Percentiles rank a stretch among this genome's conserved stretches.
These are phyloP conservation scores for Cheirogaleus major DNA, from an alignment of 2,797 vertebrate species.

Conservation along the genomic window DNA sequence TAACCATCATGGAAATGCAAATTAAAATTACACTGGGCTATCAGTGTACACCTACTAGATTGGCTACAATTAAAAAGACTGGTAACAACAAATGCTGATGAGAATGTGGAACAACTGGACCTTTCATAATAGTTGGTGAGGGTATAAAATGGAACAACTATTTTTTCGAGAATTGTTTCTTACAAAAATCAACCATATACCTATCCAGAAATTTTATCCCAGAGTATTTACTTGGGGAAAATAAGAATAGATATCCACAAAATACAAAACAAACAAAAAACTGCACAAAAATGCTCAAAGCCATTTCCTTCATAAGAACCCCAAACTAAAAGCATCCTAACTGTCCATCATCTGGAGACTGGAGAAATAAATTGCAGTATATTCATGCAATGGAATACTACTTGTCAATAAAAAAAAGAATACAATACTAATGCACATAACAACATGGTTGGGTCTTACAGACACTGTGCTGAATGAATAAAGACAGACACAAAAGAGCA, in stretches of 20 bases:
- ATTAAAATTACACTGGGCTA: no score
- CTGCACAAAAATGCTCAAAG: not conserved
- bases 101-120: not conserved
- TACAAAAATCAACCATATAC: not conserved
- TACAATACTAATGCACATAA: no score
- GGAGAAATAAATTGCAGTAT: no score
- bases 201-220: not conserved
- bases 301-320: not conserved
- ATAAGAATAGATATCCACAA: not conserved
- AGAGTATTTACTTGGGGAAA: not conserved
- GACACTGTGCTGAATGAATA: not conserved
- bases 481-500: not conserved
- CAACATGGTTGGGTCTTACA: not conserved
- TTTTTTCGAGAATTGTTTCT: not conserved
- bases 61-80: no score
- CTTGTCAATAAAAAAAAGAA: no score
- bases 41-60: no score
- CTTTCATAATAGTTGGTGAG: not conserved
- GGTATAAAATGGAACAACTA: not conserved
- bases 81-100: no score
- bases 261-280: not conserved
- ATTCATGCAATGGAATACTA: no score
- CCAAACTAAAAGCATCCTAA: no score
- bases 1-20: not conserved
- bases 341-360: no score